These are phyloP conservation scores for Beris chalybata DNA, from an alignment of 2,888 invertebrate genomes.

Conservation along the genomic window DNA sequence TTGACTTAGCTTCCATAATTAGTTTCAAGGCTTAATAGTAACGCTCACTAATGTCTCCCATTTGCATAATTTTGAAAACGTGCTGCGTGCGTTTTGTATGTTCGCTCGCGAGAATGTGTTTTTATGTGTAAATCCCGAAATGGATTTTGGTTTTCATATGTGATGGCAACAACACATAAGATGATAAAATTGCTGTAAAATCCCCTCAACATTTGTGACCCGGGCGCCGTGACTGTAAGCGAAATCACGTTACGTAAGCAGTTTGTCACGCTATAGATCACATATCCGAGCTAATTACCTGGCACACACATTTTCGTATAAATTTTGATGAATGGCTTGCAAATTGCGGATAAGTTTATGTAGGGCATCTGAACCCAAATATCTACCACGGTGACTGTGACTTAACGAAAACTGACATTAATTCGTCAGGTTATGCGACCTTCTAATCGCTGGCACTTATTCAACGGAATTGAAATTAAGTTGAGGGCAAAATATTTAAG, in stretches of 20 bases:
- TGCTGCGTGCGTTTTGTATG: neutral
- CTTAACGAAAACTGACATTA: too few relatives aligned
- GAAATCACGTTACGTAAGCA: too few relatives aligned
- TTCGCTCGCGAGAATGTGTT: neutral
- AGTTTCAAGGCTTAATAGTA: neutral
- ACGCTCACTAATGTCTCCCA: neutral
- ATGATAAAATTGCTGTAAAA: neutral
- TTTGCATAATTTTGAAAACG: slow-evolving; percentile 3
- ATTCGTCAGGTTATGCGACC: too few relatives aligned
- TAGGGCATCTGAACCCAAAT: too few relatives aligned
- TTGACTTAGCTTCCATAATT: neutral
- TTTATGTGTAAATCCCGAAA: neutral
- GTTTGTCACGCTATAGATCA: too few relatives aligned
- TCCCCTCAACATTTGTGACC: neutral
- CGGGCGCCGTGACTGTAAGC: too few relatives aligned
- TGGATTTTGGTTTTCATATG: neutral
- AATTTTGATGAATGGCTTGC: slow-evolving; percentile 12
- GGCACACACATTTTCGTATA: neutral
- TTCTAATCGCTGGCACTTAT: too few relatives aligned
- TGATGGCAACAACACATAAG: neutral
- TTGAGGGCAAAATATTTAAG: too few relatives aligned
- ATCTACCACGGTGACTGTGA: too few relatives aligned
- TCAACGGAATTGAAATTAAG: too few relatives aligned
- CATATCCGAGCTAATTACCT: too few relatives aligned
- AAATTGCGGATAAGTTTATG: neutral